These are phyloP conservation scores for Leptoteleia sp. DNA, from an alignment of 1,140 invertebrate genomes.

Conservation along the genomic window DNA sequence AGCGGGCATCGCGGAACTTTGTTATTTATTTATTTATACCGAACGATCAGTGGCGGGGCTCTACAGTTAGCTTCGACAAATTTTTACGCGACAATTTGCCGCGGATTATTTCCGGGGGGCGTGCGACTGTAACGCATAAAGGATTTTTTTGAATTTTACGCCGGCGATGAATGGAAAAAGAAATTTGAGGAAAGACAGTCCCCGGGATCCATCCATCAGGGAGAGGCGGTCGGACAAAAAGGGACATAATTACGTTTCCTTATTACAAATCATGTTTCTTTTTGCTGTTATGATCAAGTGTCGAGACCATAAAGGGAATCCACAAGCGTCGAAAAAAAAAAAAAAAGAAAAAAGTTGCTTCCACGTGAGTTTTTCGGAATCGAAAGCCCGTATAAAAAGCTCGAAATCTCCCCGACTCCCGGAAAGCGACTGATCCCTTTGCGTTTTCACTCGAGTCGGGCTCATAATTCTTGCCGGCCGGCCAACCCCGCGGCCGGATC, in stretches of 20 bases:
- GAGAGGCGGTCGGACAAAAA: background rate
- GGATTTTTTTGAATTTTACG: no score
- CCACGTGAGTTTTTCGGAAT: constrained; percentile 34
- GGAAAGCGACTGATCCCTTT: constrained; percentile 68
- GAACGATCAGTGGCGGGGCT: no score
- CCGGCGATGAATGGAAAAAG: no score
- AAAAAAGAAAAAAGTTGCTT: constrained; percentile 42
- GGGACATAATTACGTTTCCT: constrained; percentile 9
- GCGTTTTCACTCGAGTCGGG: constrained; percentile 69
- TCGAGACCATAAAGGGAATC: constrained; percentile 19
- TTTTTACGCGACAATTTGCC: no score
- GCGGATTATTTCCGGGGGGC: no score
- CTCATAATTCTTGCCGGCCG: constrained; percentile 74
- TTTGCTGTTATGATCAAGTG: constrained; percentile 20
- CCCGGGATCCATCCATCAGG: no score
- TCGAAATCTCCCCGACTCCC: constrained; percentile 40
- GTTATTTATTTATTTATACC: background rate
- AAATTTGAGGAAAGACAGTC: no score
- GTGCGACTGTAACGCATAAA: no score
- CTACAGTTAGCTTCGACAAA: no score
- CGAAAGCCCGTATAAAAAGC: constrained; percentile 52
- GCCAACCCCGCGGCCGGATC: constrained; percentile 66
- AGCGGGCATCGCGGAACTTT: background rate
- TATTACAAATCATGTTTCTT: constrained; percentile 9
- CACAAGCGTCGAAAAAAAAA: constrained; percentile 31